Percentiles rank a stretch among this genome's conserved stretches.
These are phyloP conservation scores for Rhaphigaster nebulosa DNA, from an alignment of 2,888 invertebrate species.

Conservation along the genomic window DNA sequence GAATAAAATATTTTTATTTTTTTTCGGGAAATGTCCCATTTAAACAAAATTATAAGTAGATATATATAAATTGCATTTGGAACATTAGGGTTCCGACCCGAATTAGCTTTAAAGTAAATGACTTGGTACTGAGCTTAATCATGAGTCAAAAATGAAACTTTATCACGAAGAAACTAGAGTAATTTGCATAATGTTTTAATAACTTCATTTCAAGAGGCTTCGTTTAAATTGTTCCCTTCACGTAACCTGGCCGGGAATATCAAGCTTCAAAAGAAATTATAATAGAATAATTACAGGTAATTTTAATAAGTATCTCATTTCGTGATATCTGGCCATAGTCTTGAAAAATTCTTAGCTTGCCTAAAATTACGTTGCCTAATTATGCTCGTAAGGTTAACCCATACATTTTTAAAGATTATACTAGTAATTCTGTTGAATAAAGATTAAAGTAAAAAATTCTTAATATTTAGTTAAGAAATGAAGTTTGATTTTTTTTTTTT, in stretches of 20 bases:
- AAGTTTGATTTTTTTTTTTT: background rate
- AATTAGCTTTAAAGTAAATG: background rate
- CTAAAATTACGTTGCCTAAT: background rate
- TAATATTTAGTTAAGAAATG: background rate
- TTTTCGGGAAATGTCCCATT: too few relatives aligned
- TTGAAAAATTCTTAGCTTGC: background rate
- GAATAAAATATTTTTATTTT: too few relatives aligned
- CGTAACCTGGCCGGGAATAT: background rate
- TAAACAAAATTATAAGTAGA: background rate
- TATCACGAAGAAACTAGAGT: background rate
- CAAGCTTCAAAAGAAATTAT: conserved; percentile 27
- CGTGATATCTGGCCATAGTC: background rate
- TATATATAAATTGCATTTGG: background rate
- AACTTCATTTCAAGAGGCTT: background rate
- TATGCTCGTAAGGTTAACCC: background rate
- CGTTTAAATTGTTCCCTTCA: background rate
- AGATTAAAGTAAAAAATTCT: background rate
- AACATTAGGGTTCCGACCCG: background rate
- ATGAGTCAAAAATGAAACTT: background rate
- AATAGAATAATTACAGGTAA: conserved; percentile 6
- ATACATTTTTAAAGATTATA: background rate
- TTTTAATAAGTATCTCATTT: background rate
- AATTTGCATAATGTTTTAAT: conserved; percentile 27
- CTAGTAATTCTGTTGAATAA: background rate
- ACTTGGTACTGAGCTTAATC: background rate